Conservation (phyloP, 2,797 vertebrate genomes). For the Sciurus vulgaris region DNA sequence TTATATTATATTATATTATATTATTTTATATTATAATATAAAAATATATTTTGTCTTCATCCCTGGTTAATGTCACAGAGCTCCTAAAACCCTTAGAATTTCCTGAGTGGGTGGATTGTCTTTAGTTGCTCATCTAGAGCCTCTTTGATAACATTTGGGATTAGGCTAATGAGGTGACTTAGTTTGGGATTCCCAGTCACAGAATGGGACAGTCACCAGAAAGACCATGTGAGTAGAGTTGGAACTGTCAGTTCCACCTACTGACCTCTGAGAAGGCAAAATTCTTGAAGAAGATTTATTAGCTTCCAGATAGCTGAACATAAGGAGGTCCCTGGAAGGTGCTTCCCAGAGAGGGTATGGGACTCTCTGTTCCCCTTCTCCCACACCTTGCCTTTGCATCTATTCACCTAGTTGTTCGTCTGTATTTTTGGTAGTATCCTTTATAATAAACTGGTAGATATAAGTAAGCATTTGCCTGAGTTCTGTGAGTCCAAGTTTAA, state of each 20-base stretch:
- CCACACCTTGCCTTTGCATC: not conserved
- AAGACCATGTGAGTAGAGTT: not conserved
- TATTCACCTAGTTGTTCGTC: not conserved
- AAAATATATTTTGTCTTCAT: not conserved
- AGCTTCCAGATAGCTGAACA: not conserved
- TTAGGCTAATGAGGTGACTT: not conserved
- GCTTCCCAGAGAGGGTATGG: fast-evolving
- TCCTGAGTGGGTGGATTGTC: not conserved
- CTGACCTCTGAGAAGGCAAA: not conserved
- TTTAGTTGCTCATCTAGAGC: not conserved
- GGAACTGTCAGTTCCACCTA: not conserved
- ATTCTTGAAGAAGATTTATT: not conserved
- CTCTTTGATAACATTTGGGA: not conserved
- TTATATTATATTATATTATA: not conserved
- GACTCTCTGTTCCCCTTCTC: not conserved
- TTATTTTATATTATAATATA: not conserved
- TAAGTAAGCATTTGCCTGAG: not conserved
- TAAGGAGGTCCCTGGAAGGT: not conserved
- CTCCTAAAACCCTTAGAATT: not conserved
- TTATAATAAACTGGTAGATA: not conserved
- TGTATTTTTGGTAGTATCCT: not conserved
- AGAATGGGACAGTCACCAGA: not conserved
- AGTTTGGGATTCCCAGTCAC: not conserved
- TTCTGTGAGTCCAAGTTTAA: not conserved
- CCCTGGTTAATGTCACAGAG: not conserved